Evolutionary conservation across 2,888 invertebrate genomes (phyloP), one percentile per base, ranked within the genome.

Genomic region (Barypeithes pellucidus): DNA sequence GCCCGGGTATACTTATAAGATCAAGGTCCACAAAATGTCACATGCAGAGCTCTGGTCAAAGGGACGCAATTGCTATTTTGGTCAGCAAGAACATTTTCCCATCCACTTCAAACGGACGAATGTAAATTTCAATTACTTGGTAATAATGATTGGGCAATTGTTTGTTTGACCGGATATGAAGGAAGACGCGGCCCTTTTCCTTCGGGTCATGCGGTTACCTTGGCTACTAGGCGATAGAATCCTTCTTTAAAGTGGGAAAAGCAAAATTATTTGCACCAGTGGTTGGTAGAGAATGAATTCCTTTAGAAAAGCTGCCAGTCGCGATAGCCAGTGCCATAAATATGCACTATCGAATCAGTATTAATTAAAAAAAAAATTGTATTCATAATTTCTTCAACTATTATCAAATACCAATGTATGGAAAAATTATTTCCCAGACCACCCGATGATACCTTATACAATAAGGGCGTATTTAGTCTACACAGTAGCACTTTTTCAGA

Each of bases 61-160:
- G 73, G 78, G 75, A 73, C 68, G 76, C 73, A 78, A 79, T 79
- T 79, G 79, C 78, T 75, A 78, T 78, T 80, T 78, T 71, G 77
- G 78, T 78, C 78, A 76, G 76, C 79, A 75, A 72, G 75, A 75
- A 77, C 68, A 73, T 75, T 76, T 52, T 65, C 62, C 70, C 61
- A 43, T 67, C 75, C 63, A 79, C 79, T 75, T 80, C 78, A 78
- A 80, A 80, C 75, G 78, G 71, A 76, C 73, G 76, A 81, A 82
- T 82, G 81, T 80, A 81, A 82, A 82, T 82, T 81, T 81, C 81
- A 80, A 82, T 82, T 81, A 81, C 80, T 73, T 70, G 79, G 78
- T 79, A 81, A 81, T 82, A 81, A 81, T 80, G 81, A 81, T 80
- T 81, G 69, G 80, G 79, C 77, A 80, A 81, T 81, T 81, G 82